Percentiles rank a stretch among this genome's conserved stretches.
phyloP scores from a whole-genome alignment of 2,797 vertebrate species.

The Gymnothorax reevesii region DNA sequence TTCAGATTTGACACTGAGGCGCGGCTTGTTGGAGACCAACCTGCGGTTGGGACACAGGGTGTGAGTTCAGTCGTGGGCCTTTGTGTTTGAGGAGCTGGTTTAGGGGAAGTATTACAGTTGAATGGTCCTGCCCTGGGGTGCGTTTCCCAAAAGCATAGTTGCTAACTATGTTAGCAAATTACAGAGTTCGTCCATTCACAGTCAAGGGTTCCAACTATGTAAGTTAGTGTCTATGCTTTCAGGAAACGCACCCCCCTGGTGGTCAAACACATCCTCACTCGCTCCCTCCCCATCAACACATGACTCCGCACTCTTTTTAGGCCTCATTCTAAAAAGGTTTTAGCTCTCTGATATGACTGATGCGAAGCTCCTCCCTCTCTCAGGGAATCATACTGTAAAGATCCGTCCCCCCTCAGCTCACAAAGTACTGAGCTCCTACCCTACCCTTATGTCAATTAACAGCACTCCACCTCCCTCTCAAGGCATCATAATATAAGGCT shows the following conservation, averaged over 20 bases:
- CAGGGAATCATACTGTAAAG: background rate
- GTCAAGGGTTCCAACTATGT: too few relatives aligned
- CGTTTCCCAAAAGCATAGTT: too few relatives aligned
- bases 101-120: background rate
- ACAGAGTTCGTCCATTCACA: too few relatives aligned
- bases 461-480: too few relatives aligned
- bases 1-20: background rate
- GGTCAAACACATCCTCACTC: background rate
- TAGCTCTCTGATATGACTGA: background rate
- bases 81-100: background rate
- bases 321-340: too few relatives aligned
- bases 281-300: too few relatives aligned
- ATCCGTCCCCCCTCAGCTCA: background rate
- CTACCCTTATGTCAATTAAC: too few relatives aligned
- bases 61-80: background rate
- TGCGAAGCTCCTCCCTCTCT: background rate
- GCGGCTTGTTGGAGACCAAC: background rate
- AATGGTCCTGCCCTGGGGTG: background rate
- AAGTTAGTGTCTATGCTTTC: too few relatives aligned
- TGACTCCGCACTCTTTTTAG: background rate
- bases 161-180: too few relatives aligned
- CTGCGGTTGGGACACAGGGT: background rate
- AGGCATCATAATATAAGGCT: too few relatives aligned
- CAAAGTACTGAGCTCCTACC: background rate
- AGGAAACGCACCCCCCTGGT: background rate